Conservation (phyloP, 2,888 invertebrate species). For the Lepeophtheirus nordmannii region DNA sequence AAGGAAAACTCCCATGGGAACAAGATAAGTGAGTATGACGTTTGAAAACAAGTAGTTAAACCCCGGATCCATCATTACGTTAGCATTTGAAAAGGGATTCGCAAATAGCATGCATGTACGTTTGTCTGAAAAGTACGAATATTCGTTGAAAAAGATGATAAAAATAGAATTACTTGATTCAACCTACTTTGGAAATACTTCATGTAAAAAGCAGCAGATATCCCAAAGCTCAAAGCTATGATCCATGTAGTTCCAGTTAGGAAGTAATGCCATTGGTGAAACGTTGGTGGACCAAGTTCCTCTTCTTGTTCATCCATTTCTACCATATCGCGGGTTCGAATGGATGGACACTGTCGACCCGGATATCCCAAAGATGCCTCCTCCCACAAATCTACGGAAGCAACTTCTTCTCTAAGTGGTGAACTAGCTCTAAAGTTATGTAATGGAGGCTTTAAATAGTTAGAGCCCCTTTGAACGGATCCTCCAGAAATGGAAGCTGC, state of each 20-base stretch:
- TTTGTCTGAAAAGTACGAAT: not conserved
- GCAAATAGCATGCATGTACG: not conserved
- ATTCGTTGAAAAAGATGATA: not conserved
- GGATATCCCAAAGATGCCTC: slow-evolving; percentile 17
- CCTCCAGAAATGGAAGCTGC: not conserved
- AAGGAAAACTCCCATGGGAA: not conserved
- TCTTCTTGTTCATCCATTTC: not conserved
- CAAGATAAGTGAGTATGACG: slow-evolving; percentile 5
- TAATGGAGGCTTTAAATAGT: no score
- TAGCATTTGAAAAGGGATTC: slow-evolving; percentile 7
- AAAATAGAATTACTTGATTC: not conserved
- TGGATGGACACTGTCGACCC: not conserved
- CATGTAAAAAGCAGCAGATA: slow-evolving; percentile 16
- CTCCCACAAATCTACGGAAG: slow-evolving; percentile 8
- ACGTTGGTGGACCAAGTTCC: not conserved
- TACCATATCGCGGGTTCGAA: not conserved
- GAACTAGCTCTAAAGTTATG: no score
- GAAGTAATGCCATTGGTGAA: slow-evolving; percentile 6
- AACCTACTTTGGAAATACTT: not conserved
- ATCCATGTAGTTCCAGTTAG: slow-evolving; percentile 1
- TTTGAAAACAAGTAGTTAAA: slow-evolving; percentile 9
- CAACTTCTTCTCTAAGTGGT: no score
- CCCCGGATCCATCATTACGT: slow-evolving; percentile 7
- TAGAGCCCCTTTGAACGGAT: no score
- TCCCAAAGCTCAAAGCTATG: slow-evolving; percentile 13